Base-by-base conservation (phyloP, 2,888 invertebrate species). In the Ophion slaviceki region DNA sequence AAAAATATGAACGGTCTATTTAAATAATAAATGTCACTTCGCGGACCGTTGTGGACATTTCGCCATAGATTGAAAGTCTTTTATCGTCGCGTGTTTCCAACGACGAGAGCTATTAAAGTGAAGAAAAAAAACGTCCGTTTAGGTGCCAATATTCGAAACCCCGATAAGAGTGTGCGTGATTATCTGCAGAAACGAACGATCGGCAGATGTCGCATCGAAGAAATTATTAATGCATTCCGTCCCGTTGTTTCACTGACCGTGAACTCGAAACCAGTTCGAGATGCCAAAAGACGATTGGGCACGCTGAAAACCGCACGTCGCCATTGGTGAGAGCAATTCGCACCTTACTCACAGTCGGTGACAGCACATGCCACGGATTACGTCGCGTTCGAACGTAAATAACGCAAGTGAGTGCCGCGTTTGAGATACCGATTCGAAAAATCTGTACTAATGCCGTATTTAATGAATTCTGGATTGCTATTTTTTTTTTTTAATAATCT, bases 191-290 rank as follows among this genome's bases (percentile, higher is more conserved):
- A 61, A 17, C 53, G 4, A 53, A 53, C 53, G 4, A 53, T 53
- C 53, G 53, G 53, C 24, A 20, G 47, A 72, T 47, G 57, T 72
- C 47, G 20, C 40, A 32, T 57, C 20, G 59, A 24, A 74, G 72
- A 72, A 76, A 82, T 78, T 72, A 72, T 67, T 72, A 40, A 82
- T 67, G 47, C 24, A 14, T 59, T 20, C n/a, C 53, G 66, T 36
- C 14, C 36, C 17, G 53, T 53, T 53, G 32, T 66, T 17, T 47
- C 24, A 40, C 68, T 47, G 70, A 62, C 62, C 67, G 24, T 67
- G 47, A 72, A 78, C 47, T 66, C 57, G 32, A 47, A 61, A 66
- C 45, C 66, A 3, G 17, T 32, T 3, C 20, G 14, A 59, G 71
- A 78, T 82, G 45, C 11, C 61, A 57, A 62, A 8, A 59, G 40